A percentile compares a stretch with the other conserved stretches of the same genome.
Evolutionary conservation across 2,797 vertebrate genomes (phyloP).

Genomic region (Psittacula echo): DNA sequence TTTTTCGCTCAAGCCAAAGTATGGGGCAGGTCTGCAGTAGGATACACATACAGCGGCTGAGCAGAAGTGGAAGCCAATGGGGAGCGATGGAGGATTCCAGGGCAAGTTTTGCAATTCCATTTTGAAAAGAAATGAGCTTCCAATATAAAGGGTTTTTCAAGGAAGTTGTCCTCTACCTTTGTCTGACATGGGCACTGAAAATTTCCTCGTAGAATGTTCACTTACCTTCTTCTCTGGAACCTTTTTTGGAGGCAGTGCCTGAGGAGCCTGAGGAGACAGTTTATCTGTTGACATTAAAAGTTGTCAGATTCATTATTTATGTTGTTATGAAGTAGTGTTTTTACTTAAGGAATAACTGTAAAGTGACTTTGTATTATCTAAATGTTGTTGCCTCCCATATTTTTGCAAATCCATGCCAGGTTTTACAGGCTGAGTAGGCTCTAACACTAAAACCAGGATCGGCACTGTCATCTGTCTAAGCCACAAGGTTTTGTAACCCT

Average conservation of each 20-base stretch:
- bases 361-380: background rate
- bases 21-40: background rate
- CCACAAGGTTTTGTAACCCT: slow-evolving; percentile 51
- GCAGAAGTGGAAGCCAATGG: background rate
- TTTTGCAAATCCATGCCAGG: slow-evolving; percentile 43
- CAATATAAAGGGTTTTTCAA: slow-evolving; percentile 23
- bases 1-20: background rate
- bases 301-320: background rate
- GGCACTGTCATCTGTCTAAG: slow-evolving; percentile 46
- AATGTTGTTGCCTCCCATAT: background rate
- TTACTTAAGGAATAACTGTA: background rate
- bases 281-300: background rate
- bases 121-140: background rate
- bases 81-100: background rate
- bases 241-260: background rate
- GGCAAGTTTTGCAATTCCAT: background rate
- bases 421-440: slow-evolving; percentile 32
- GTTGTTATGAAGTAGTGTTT: background rate
- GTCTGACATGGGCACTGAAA: background rate
- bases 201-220: background rate
- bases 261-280: background rate
- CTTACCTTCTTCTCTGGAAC: background rate
- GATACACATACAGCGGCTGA: accelerated
- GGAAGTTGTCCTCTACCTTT: background rate
- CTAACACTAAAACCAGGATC: background rate